phyloP scores from a whole-genome alignment of 1,140 invertebrate genomes.

The Papilio polytes region DNA sequence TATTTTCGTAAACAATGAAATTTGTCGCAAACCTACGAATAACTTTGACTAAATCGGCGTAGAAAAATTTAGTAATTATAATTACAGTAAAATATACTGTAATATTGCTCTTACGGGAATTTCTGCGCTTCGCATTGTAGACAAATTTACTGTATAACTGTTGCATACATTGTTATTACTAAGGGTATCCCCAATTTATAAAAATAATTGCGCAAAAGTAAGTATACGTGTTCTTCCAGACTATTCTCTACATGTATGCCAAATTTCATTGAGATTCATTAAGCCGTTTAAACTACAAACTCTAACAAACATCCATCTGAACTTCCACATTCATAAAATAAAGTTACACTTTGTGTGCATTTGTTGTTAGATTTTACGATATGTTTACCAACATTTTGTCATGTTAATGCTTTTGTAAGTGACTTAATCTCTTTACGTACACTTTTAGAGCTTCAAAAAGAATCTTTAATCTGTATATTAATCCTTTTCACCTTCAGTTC shows the following conservation, averaged over 20 bases:
- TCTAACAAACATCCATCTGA: no score
- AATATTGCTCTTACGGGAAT: background rate
- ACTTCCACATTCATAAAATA: no score
- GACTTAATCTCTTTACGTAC: slow-evolving; percentile 33
- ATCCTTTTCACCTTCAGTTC: slow-evolving; percentile 23
- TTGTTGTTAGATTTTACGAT: no score
- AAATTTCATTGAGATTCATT: no score
- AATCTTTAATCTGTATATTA: slow-evolving; percentile 31
- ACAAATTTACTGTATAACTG: background rate
- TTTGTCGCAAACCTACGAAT: background rate
- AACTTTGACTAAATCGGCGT: background rate
- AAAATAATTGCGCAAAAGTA: no score
- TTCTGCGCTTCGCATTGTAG: background rate
- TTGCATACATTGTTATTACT: background rate
- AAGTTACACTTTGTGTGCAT: no score
- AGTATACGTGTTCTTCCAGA: no score
- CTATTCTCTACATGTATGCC: no score
- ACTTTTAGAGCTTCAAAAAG: slow-evolving; percentile 27
- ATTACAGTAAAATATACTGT: no score
- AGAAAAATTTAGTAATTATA: no score
- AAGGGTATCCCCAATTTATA: background rate
- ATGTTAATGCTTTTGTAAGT: background rate
- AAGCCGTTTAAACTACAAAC: no score
- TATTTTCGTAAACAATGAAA: background rate
- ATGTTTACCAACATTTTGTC: no score